Conservation (phyloP, 2,113 vertebrate genomes). For the Okapia johnstoni region DNA sequence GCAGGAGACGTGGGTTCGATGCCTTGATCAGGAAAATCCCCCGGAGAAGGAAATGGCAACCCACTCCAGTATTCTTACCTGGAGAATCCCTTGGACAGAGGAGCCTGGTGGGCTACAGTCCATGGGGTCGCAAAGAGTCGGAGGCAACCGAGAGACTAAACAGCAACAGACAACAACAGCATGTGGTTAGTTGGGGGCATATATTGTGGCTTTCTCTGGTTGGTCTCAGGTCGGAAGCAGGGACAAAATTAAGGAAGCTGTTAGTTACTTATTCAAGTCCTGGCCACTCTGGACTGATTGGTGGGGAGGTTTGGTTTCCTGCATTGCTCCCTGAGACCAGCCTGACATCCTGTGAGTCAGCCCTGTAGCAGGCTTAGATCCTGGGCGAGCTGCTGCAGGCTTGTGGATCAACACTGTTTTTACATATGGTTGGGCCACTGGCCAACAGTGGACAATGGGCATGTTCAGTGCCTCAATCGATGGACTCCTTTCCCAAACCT, state of each 20-base stretch:
- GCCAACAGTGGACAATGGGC: too few relatives aligned
- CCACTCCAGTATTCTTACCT: background rate
- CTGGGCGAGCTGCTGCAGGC: background rate
- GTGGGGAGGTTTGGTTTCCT: background rate
- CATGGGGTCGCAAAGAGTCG: background rate
- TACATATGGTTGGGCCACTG: rapidly evolving
- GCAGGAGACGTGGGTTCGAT: background rate
- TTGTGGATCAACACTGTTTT: background rate
- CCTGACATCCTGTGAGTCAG: background rate
- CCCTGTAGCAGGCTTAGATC: background rate
- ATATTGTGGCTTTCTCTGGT: background rate
- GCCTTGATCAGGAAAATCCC: background rate
- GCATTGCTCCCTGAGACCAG: background rate
- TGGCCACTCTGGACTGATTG: background rate
- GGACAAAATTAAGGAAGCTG: background rate
- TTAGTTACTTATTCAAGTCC: background rate
- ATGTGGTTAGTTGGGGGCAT: background rate
- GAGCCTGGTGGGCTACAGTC: background rate
- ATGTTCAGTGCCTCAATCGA: background rate
- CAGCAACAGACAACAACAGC: background rate
- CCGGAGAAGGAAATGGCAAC: background rate
- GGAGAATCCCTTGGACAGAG: background rate
- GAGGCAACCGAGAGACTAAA: background rate
- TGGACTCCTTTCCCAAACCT: background rate
- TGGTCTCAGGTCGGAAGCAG: background rate